Evolutionary conservation across 2,113 vertebrate genomes (phyloP).

Genomic region (Dinomys branickii): DNA sequence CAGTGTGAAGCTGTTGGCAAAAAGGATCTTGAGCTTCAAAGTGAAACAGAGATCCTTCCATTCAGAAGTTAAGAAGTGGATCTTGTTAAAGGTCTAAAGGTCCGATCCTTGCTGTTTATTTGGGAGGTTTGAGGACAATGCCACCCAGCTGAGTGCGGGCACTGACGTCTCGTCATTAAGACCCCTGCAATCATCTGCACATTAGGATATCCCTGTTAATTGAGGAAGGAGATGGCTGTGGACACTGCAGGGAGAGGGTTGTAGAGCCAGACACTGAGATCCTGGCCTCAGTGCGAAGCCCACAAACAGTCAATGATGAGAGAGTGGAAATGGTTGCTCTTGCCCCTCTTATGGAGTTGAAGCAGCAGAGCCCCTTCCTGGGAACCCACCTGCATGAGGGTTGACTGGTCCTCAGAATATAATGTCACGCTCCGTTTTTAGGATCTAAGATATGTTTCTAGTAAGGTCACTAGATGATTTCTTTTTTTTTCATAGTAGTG

Average conservation of each 20-base stretch:
- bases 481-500: not conserved
- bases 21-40: slow-evolving; percentile 56
- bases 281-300: not conserved
- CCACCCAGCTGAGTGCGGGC: not conserved
- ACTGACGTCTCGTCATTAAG: slow-evolving; percentile 2
- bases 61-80: slow-evolving; percentile 25
- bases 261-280: slow-evolving; percentile 1
- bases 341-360: not conserved
- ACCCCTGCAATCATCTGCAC: not conserved
- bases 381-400: not conserved
- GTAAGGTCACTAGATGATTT: not conserved
- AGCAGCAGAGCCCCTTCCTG: rapidly evolving
- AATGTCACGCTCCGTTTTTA: not conserved
- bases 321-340: not conserved
- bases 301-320: not conserved
- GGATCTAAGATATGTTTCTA: not conserved
- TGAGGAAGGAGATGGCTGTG: slow-evolving; percentile 41
- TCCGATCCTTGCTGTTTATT: not conserved
- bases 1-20: not conserved
- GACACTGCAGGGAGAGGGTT: not conserved
- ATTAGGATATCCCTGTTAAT: slow-evolving; percentile 31
- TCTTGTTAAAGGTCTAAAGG: slow-evolving; percentile 31
- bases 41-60: not conserved
- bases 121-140: not conserved
- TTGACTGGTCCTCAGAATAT: no score